These are phyloP conservation scores for Coregonus ussuriensis DNA, from an alignment of 2,797 vertebrate genomes.

Conservation along the genomic window DNA sequence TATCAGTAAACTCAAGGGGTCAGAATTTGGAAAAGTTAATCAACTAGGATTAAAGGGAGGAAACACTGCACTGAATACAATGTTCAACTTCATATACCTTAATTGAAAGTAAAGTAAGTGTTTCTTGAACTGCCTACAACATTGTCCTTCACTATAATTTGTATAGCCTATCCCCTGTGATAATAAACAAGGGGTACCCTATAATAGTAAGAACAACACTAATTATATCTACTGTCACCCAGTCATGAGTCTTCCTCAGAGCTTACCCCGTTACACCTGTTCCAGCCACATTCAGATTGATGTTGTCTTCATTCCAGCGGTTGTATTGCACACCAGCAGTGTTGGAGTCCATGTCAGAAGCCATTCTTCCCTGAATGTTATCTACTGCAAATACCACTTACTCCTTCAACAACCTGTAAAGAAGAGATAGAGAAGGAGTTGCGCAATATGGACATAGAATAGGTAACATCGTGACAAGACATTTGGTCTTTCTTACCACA, in stretches of 20 bases:
- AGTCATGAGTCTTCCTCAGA: neutral
- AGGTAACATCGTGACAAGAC: neutral
- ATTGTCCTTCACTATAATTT: too few relatives aligned
- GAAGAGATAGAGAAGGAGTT: neutral
- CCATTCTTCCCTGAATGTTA: constrained; percentile 1
- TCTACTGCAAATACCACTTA: constrained; percentile 1
- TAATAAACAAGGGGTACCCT: too few relatives aligned
- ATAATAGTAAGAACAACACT: too few relatives aligned
- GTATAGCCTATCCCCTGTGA: too few relatives aligned
- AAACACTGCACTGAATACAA: neutral
- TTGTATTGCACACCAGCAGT: constrained; percentile 66
- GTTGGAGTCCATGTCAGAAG: constrained; percentile 51
- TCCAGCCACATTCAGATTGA: constrained; percentile 66
- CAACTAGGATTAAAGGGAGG: neutral
- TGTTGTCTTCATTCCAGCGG: constrained; percentile 79
- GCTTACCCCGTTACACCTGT: constrained; percentile 70
- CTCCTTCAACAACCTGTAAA: constrained; percentile 15
- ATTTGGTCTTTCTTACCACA: neutral
- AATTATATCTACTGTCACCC: too few relatives aligned
- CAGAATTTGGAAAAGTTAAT: neutral
- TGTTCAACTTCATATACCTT: neutral
- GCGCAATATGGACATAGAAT: neutral
- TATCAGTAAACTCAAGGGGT: neutral
- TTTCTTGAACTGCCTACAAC: too few relatives aligned
- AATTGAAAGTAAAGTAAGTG: too few relatives aligned